Base-by-base conservation (phyloP, 2,113 vertebrate species). In the Centrocercus urophasianus region DNA sequence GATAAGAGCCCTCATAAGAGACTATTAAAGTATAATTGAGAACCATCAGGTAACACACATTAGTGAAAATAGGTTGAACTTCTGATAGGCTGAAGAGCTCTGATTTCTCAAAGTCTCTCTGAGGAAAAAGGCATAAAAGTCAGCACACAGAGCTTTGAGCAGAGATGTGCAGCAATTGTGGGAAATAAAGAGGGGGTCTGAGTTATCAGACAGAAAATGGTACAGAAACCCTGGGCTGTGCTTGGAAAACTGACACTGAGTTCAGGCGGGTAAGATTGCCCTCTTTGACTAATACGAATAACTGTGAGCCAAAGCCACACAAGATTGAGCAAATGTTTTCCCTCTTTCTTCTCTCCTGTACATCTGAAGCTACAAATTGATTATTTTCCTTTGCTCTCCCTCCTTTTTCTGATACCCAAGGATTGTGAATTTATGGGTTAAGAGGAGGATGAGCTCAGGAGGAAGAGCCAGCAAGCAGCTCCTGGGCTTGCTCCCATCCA, bases 1-100 rank as follows among this genome's bases (percentile, higher is more conserved):
- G 65, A 93, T 93, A 83, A 90, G n/a, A 84, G 77, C 24, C 24
- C 11, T 90, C 76, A 50, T 84, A 86, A 94, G 76, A 72, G 83
- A 79, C 80, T 95, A 77, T 86, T 93, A 86, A 91, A 93, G 73
- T 61, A 76, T 94, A 96, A 97, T 84, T 76, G 86, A 86, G 73
- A 76, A 79, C 79, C 3, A 3, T 72, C 83, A 73, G 80, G 90
- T 92, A 95, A 96, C 70, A 63, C 66, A 67, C 54, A 90, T 93
- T 95, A 91, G 86, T 88, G 88, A 94, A 95, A 97, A 95, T 95
- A 95, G 77, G 65, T 70, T 88, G 61, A 84, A 69, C 70, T 86
- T 88, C 73, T 86, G 83, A 81, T 78, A 91, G 57, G 10, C 45
- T 86, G 80, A 83, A 36, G 61, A 61, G 67, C 43, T 72, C 61